A percentile compares a stretch with the other conserved stretches of the same genome.
phyloP scores from a whole-genome alignment of 2,797 vertebrate genomes.

The Platalea minor region DNA sequence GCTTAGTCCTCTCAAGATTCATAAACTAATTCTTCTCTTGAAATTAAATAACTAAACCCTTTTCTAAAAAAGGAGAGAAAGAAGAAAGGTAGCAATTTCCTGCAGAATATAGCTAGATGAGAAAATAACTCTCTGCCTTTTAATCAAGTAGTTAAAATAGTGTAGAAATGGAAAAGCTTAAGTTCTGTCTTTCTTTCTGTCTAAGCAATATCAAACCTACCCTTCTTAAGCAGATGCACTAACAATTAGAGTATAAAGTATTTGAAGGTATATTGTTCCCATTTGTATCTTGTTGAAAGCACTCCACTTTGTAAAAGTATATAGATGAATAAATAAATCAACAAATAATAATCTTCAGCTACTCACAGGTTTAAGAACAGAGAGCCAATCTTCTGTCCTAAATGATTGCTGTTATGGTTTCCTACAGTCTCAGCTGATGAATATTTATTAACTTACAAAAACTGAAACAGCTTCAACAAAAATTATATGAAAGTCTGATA shows the following conservation, averaged over 20 bases:
- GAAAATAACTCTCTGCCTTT: neutral
- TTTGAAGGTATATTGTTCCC: neutral
- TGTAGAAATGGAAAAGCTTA: neutral
- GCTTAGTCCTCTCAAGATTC: neutral
- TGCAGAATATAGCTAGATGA: neutral
- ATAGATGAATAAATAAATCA: neutral
- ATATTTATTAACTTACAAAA: neutral
- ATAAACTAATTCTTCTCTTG: neutral
- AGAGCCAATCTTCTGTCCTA: neutral
- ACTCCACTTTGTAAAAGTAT: neutral
- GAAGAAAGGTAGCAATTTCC: neutral
- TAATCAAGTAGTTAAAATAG: neutral
- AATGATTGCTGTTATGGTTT: neutral
- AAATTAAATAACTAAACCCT: neutral
- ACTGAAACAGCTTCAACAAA: neutral
- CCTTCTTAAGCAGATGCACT: neutral
- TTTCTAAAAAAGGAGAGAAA: neutral
- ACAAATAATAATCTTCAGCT: neutral
- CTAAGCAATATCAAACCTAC: neutral
- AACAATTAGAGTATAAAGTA: neutral
- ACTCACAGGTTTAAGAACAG: neutral
- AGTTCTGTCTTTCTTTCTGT: neutral
- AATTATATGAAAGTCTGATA: neutral
- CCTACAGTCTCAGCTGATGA: neutral
- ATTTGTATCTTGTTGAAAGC: neutral